phyloP scores from a whole-genome alignment of 2,888 invertebrate species.

The Pristionchus japonicus region DNA sequence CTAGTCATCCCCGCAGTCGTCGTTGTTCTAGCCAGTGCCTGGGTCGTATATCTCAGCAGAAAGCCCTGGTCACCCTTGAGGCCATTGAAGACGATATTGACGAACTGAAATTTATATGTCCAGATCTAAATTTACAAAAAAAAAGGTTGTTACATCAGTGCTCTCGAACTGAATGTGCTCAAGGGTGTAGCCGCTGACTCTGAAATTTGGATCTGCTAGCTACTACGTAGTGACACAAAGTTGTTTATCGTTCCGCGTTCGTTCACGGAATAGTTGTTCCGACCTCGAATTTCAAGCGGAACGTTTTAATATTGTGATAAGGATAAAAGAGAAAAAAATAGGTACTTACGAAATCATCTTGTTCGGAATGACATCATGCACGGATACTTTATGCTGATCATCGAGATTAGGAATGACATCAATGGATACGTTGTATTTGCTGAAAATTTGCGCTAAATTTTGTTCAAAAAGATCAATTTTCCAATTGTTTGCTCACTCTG shows the following conservation, averaged over 20 bases:
- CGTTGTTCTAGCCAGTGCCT: neutral
- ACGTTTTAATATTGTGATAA: too few relatives aligned
- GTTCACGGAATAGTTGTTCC: too few relatives aligned
- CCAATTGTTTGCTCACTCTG: neutral
- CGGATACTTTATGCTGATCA: too few relatives aligned
- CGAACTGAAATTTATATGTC: neutral
- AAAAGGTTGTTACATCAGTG: neutral
- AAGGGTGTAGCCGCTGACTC: neutral
- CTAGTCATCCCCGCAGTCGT: neutral
- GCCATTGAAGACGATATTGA: neutral
- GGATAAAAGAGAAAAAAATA: too few relatives aligned
- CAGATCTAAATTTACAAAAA: neutral
- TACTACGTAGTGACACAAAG: too few relatives aligned
- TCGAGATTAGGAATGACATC: neutral
- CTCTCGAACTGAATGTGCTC: neutral
- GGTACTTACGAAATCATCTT: too few relatives aligned
- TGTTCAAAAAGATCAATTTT: too few relatives aligned
- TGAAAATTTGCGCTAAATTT: neutral
- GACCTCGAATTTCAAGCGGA: too few relatives aligned
- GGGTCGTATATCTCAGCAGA: neutral
- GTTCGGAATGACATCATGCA: too few relatives aligned
- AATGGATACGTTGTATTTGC: neutral
- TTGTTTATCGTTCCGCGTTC: too few relatives aligned
- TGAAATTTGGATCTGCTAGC: neutral
- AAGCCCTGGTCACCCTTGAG: neutral